phyloP scores from a whole-genome alignment of 2,797 vertebrate genomes.

The Columba guinea region DNA sequence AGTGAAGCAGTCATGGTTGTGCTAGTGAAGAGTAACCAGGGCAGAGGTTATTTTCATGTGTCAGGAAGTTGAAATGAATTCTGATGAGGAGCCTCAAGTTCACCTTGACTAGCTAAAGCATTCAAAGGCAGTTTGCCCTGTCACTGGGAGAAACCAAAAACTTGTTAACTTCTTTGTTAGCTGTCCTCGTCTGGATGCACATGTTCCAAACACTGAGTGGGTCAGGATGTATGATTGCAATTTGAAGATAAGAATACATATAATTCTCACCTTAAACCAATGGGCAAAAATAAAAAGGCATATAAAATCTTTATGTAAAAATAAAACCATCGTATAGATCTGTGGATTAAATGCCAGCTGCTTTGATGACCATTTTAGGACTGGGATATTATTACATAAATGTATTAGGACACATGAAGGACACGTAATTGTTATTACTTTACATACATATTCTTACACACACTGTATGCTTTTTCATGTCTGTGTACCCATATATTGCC shows the following conservation, averaged over 20 bases:
- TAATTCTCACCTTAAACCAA: background rate
- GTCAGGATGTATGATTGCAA: background rate
- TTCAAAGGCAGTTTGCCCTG: background rate
- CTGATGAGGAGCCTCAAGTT: constrained; percentile 8
- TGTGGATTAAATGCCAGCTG: background rate
- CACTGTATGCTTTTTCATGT: background rate
- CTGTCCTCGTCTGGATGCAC: background rate
- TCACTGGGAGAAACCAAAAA: background rate
- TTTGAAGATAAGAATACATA: background rate
- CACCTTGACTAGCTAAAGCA: background rate
- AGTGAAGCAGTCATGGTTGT: background rate
- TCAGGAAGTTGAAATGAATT: constrained; percentile 39
- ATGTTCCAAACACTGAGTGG: background rate
- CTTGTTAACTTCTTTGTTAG: constrained; percentile 6
- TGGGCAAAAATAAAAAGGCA: background rate
- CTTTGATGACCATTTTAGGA: background rate
- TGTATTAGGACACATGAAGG: background rate
- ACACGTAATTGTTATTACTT: background rate
- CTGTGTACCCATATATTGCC: background rate
- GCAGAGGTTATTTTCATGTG: constrained; percentile 37
- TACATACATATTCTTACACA: background rate
- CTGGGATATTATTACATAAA: background rate
- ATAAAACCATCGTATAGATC: background rate
- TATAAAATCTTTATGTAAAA: background rate
- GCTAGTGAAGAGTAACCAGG: background rate